Evolutionary conservation across 2,797 vertebrate genomes (phyloP), one percentile per base, ranked within the genome.

Genomic region (Galagoides demidoff): DNA sequence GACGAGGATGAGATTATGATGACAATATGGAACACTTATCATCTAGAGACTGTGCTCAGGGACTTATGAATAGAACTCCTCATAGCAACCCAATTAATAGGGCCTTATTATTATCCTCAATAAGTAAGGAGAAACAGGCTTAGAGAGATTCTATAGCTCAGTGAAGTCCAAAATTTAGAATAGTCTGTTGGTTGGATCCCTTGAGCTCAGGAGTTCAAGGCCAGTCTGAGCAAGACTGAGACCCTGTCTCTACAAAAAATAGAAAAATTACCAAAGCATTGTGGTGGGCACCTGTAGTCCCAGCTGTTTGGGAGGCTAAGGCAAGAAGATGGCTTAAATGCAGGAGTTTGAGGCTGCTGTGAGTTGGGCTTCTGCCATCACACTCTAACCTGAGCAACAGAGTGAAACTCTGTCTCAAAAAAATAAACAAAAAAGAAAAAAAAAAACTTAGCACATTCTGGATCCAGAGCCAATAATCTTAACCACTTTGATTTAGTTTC

Each of bases 71-170:
- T n/a, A 34, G 3, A 96, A 71, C 31, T 95, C 45, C 7, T 89
- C 61, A 93, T 12, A 95, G 85, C 82, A 81, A 76, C 45, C 23
- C 71, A 79, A 5, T 52, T 76, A 83, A 78, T 31, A 84, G 61
- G 23, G 34, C 61, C 68, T 83, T 63, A 90, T 73, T 61, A 85
- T 83, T 84, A 61, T 73, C 55, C 17, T 73, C 71, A 74, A 89
- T 77, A 95, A 90, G 52, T 45, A 89, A 20, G 23, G 92, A 73
- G 89, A 97, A 94, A 92, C 57, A 89, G 29, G 71, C 57, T n/a
- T 77, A 79, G 16, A 71, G 31, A 85, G 34, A 10, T 95, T 86
- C 68, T 19, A 7, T 81, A 94, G 94, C n/a, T 77, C 74, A n/a
- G 10, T 71, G 29, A 96, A 73, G 52, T 68, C 81, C 10, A 85